Evolutionary conservation across 2,888 invertebrate genomes (phyloP).

Genomic region (Keiferia lycopersicella): DNA sequence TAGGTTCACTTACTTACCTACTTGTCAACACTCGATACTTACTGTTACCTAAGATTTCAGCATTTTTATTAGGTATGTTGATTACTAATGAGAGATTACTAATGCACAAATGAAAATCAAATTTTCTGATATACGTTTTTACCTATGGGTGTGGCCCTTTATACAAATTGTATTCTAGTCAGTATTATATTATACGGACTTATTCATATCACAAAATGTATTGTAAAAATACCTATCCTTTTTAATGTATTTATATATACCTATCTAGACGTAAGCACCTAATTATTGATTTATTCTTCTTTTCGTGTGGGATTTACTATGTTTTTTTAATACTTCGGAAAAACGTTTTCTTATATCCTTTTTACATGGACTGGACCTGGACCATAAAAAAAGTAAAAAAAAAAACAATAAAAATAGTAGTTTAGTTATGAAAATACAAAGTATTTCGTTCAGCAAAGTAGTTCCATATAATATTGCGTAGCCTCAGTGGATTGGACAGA

Average conservation of each 20-base stretch:
- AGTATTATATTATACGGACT: not conserved
- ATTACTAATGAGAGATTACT: too few species aligned
- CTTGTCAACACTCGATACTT: too few species aligned
- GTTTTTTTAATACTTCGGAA: not conserved
- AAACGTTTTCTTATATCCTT: not conserved
- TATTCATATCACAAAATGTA: conserved; percentile 29
- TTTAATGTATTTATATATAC: conserved; percentile 15
- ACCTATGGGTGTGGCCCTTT: not conserved
- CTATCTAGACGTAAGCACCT: not conserved
- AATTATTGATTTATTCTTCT: conserved; percentile 12
- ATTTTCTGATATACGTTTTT: not conserved
- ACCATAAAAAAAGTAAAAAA: not conserved
- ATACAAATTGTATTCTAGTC: not conserved
- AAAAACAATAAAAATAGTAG: too few species aligned
- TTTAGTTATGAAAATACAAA: too few species aligned
- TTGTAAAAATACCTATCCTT: conserved; percentile 18
- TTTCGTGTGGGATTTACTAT: conserved; percentile 20
- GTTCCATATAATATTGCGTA: too few species aligned
- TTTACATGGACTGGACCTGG: not conserved
- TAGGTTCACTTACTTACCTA: too few species aligned
- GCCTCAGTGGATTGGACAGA: too few species aligned
- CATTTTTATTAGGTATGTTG: too few species aligned
- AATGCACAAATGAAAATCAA: not conserved
- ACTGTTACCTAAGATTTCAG: too few species aligned
- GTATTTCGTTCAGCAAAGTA: too few species aligned